These are phyloP conservation scores for Hormiphora californensis DNA, from an alignment of 37 sponge, comb jelly and placozoan species.

Conservation along the genomic window DNA sequence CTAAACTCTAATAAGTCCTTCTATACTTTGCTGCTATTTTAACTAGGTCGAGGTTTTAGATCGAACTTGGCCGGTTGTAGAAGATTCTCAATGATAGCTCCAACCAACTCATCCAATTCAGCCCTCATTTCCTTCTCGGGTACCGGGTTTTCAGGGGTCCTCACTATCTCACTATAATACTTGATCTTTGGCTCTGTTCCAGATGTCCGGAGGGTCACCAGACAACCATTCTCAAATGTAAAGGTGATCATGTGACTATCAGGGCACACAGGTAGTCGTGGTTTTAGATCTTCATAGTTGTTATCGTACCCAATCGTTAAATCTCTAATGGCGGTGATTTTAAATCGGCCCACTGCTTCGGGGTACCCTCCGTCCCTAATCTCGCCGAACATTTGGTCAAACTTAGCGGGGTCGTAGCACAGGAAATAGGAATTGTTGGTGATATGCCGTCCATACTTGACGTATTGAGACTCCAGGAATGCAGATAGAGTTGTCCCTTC, in stretches of 20 bases:
- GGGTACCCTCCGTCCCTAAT: slow-evolving; percentile 74
- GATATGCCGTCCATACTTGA: slow-evolving; percentile 62
- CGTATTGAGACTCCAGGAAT: slow-evolving; percentile 69
- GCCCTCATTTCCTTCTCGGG: slow-evolving; percentile 23
- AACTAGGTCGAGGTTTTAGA: slow-evolving; percentile 41
- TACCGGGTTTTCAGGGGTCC: slow-evolving; percentile 54
- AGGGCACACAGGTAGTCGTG: slow-evolving; percentile 71
- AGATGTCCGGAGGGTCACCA: slow-evolving; percentile 86
- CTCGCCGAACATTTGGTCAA: slow-evolving; percentile 61
- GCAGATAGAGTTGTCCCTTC: slow-evolving; percentile 63
- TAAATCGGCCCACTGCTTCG: slow-evolving; percentile 53
- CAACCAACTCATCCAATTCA: slow-evolving; percentile 4
- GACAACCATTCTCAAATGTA: slow-evolving; percentile 73
- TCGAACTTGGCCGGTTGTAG: slow-evolving; percentile 55
- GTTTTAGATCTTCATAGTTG: slow-evolving; percentile 65
- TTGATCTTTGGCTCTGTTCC: slow-evolving; percentile 99
- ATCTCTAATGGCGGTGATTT: slow-evolving; percentile 68
- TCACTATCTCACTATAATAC: slow-evolving; percentile 82
- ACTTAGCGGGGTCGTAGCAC: slow-evolving; percentile 64
- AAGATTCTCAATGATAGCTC: slow-evolving; percentile 49
- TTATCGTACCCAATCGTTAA: slow-evolving; percentile 93
- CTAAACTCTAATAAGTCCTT: not conserved
- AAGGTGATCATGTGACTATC: slow-evolving; percentile 84
- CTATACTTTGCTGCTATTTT: not conserved
- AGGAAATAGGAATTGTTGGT: slow-evolving; percentile 74